phyloP scores from a whole-genome alignment of 92 coral and sea anemone genomes.

The Nematostella vectensis region DNA sequence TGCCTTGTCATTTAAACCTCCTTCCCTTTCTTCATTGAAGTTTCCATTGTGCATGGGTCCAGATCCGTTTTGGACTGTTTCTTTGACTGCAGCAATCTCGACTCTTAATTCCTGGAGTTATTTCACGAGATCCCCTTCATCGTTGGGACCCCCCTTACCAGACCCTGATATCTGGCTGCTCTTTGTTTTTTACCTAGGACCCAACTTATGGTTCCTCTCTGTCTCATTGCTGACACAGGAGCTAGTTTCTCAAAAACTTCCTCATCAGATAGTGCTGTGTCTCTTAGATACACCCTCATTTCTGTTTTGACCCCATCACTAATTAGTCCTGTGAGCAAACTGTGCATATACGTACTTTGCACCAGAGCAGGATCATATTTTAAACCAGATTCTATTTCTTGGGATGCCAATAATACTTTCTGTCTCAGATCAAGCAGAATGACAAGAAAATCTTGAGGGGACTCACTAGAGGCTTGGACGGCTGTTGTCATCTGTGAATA shows the following conservation, averaged over 20 bases:
- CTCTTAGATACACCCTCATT: constrained; percentile 16
- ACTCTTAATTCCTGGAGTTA: constrained; percentile 17
- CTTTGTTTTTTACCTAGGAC: constrained; percentile 14
- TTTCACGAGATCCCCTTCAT: constrained; percentile 6
- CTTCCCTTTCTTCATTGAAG: not conserved
- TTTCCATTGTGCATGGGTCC: not conserved
- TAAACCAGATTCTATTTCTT: constrained; percentile 26
- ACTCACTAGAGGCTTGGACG: not conserved
- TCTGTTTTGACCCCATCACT: constrained; percentile 18
- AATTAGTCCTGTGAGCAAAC: constrained; percentile 14
- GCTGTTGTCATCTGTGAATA: not conserved
- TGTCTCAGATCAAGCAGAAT: constrained; percentile 16
- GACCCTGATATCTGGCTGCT: constrained; percentile 9
- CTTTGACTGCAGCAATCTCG: constrained; percentile 3
- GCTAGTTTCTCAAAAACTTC: constrained; percentile 37
- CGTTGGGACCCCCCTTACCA: constrained; percentile 1
- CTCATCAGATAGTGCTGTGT: constrained; percentile 18
- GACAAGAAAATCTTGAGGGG: constrained; percentile 23
- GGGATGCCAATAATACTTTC: constrained; percentile 27
- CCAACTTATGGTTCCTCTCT: constrained; percentile 30
- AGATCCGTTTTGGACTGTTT: not conserved
- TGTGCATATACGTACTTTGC: constrained; percentile 17
- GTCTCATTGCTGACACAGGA: constrained; percentile 22
- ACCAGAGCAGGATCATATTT: constrained; percentile 21
- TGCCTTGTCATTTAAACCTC: not conserved